A percentile compares a stretch with the other conserved stretches of the same genome.
Conservation (phyloP, 2,113 vertebrate genomes). For the Bujurquina vittata region DNA sequence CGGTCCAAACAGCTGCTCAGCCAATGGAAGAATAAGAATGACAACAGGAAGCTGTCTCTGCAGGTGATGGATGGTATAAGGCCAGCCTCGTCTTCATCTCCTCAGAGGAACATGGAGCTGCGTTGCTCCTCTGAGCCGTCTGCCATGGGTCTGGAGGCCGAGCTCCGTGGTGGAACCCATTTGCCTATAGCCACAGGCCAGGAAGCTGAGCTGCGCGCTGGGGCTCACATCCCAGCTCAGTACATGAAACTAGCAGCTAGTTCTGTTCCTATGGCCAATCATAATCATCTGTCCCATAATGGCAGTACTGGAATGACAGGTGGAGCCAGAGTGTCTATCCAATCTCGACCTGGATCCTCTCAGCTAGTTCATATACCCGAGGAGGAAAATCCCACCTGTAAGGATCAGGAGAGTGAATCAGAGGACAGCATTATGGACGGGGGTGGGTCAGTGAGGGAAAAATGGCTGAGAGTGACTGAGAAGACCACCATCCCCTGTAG, state of each 20-base stretch:
- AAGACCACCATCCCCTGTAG: slow-evolving; percentile 82
- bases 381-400: slow-evolving; percentile 78
- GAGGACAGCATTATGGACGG: slow-evolving; percentile 74
- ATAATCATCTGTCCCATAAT: slow-evolving; percentile 74
- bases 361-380: slow-evolving; percentile 98
- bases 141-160: slow-evolving; percentile 87
- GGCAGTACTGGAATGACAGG: slow-evolving; percentile 81
- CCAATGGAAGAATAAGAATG: slow-evolving; percentile 96
- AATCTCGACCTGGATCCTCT: slow-evolving; percentile 93
- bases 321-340: slow-evolving; percentile 88
- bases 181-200: slow-evolving; percentile 37
- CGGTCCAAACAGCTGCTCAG: slow-evolving; percentile 95
- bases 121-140: slow-evolving; percentile 90
- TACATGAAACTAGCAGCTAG: slow-evolving; percentile 92
- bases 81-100: slow-evolving; percentile 84
- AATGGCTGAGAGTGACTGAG: slow-evolving; percentile 96
- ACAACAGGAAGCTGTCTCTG: slow-evolving; percentile 90
- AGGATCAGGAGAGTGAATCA: slow-evolving; percentile 84
- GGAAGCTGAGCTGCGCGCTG: slow-evolving; percentile 70
- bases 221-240: slow-evolving; percentile 76
- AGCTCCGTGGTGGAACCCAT: slow-evolving; percentile 79
- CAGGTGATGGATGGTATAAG: slow-evolving; percentile 90
- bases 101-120: slow-evolving; percentile 90
- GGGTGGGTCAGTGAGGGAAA: slow-evolving; percentile 90
- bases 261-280: slow-evolving; percentile 82